Evolutionary conservation across 1,140 invertebrate species (phyloP), one percentile per base, ranked within the genome.

Genomic region (Cepaea nemoralis): DNA sequence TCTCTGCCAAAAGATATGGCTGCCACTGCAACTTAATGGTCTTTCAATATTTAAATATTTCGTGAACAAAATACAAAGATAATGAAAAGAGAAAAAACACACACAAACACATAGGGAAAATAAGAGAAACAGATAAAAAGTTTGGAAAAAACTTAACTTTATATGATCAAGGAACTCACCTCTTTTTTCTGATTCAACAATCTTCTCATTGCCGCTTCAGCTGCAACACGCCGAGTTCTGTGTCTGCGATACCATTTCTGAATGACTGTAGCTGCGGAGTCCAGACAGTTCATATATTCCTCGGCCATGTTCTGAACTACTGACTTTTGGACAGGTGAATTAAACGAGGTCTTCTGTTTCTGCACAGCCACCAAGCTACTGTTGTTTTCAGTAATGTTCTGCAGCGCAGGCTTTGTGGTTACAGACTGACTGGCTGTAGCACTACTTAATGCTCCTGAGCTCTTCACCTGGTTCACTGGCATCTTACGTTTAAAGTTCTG

Each of bases 401-500:
- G 69, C 33, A 39, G 33, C n/a, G 10, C 24, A 40, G 37, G 5
- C 16, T 63, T 63, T 31, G 59, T 31, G 27, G n/a, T 31, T 63
- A 27, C 27, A 63, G 59, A 63, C 59, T 31, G 16, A 31, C 27
- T 31, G 27, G 59, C 59, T 63, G 59, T 63, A 31, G 33, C 59
- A 63, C 37, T 40, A 35, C 74, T 42, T 71, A 24, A 81, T 82
- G 70, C 55, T 77, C 71, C 70, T 77, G 80, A 42, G 24, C 78
- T 78, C 82, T 82, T 81, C 78, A 89, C 87, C 75, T 91, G 87
- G 83, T 91, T 91, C 33, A 91, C 89, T 14, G 90, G 90, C 37
- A 87, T 88, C 85, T 91, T 91, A 73, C 88, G 89, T 84, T 90
- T 90, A 63, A 91, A 90, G 82, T 91, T 91, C 83, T 90, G 89